Evolutionary conservation across 2,888 invertebrate species (phyloP), one percentile per base, ranked within the genome.

Genomic region (Lissonota sp.): DNA sequence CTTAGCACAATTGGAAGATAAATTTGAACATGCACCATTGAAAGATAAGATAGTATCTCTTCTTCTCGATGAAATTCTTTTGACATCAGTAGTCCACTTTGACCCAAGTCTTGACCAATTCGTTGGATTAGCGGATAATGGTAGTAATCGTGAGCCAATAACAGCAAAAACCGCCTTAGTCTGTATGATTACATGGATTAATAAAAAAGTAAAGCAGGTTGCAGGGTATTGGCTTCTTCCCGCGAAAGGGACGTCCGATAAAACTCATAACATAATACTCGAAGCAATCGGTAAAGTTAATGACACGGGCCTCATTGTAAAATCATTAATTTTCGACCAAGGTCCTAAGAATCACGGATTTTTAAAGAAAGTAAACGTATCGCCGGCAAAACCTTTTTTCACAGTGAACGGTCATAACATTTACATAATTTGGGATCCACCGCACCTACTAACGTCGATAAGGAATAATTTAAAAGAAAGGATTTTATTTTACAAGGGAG

Each of bases 21-120:
- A 53, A 53, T 73, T 73, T 55, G 4, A 46, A 44, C n/a, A 72
- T n/a, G 49, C 6, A 6, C 0, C 51, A 10, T 1, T 6, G 7
- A 0, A 49, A 63, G 73, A 73, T 73, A 44, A 42, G 4, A 10
- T 40, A 39, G 72, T 72, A n/a, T 12, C 3, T 3, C 5, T 72
- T 37, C n/a, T 72, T 26, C 62, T 62, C n/a, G 72, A 72, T 49
- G 72, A 72, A 62, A 72, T 72, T 1, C 3, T 44, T 72, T 49
- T 49, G 14, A 14, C 53, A 0, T 16, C 64, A 0, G 63, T 53
- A 6, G 10, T 64, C 1, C 55, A 73, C 8, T 73, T 26, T 14
- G 55, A 73, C 12, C 6, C 1, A n/a, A 10, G 26, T 37, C 16
- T 10, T 4, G 73, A 73, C 53, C 37, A 2, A 37, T 73, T 73